These are phyloP conservation scores for Scaptomyza tumidula DNA, from an alignment of 2,888 invertebrate species.

Conservation along the genomic window DNA sequence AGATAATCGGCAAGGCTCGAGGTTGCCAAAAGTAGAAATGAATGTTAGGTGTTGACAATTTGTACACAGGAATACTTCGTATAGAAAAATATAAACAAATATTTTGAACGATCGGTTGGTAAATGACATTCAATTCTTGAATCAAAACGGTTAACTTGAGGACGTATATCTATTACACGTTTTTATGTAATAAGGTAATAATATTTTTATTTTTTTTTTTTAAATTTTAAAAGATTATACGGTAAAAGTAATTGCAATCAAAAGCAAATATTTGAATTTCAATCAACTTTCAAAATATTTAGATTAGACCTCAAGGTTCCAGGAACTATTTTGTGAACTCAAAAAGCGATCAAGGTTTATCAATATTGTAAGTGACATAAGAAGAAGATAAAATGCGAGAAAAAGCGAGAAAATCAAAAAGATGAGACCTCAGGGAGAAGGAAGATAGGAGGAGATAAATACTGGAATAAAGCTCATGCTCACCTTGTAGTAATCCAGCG, in stretches of 20 bases:
- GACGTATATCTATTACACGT: too few species aligned
- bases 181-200: too few species aligned
- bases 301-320: background rate
- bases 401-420: background rate
- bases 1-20: background rate
- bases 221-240: background rate
- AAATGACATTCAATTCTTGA: too few species aligned
- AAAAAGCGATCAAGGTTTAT: background rate
- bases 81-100: too few species aligned
- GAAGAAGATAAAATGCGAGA: conserved; percentile 6
- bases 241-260: background rate
- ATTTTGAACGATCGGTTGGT: too few species aligned
- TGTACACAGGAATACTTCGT: too few species aligned
- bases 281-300: background rate
- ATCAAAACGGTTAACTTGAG: too few species aligned
- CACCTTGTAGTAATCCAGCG: conserved; percentile 85
- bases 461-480: conserved; percentile 33
- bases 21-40: background rate
- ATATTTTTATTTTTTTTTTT: too few species aligned
- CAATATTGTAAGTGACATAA: conserved; percentile 28
- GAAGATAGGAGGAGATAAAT: background rate
- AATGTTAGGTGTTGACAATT: too few species aligned
- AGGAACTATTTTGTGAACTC: background rate
- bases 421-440: background rate
- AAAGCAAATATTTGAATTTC: too few species aligned